Conservation (phyloP, 2,888 invertebrate genomes). For the Scaptomyza polygonia region DNA sequence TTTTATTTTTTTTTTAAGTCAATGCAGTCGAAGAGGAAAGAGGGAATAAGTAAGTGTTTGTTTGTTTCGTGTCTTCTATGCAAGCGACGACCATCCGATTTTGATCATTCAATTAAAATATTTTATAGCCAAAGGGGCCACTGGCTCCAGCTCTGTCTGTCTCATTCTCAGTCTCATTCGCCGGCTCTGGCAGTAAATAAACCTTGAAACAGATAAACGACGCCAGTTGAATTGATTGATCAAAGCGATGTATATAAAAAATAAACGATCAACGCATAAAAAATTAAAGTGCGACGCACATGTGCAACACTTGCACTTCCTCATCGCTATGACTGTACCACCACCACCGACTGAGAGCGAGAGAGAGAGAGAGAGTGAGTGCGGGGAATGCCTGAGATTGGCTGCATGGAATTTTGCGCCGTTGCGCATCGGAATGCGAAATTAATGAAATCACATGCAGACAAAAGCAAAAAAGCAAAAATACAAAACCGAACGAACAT, state of each 20-base stretch:
- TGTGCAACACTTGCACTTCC: slow-evolving; percentile 81
- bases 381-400: background rate
- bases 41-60: background rate
- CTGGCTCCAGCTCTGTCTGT: slow-evolving; percentile 22
- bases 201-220: slow-evolving; percentile 61
- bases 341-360: no score
- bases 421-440: slow-evolving; percentile 78
- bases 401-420: slow-evolving; percentile 69
- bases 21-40: slow-evolving; percentile 22
- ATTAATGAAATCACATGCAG: slow-evolving; percentile 78
- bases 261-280: slow-evolving; percentile 47
- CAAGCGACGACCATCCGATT: slow-evolving; percentile 66
- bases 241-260: slow-evolving; percentile 50
- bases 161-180: slow-evolving; percentile 9
- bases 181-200: slow-evolving; percentile 42
- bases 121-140: slow-evolving; percentile 59
- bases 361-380: background rate
- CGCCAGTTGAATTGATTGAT: slow-evolving; percentile 80
- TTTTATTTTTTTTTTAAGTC: slow-evolving; percentile 14
- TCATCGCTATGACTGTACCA: slow-evolving; percentile 44
- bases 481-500: slow-evolving; percentile 20
- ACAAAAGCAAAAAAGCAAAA: slow-evolving; percentile 30
- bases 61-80: slow-evolving; percentile 14
- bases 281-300: slow-evolving; percentile 77
- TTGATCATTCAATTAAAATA: slow-evolving; percentile 81